Conservation (phyloP, 1,140 invertebrate genomes). For the Microvelia longipes region DNA sequence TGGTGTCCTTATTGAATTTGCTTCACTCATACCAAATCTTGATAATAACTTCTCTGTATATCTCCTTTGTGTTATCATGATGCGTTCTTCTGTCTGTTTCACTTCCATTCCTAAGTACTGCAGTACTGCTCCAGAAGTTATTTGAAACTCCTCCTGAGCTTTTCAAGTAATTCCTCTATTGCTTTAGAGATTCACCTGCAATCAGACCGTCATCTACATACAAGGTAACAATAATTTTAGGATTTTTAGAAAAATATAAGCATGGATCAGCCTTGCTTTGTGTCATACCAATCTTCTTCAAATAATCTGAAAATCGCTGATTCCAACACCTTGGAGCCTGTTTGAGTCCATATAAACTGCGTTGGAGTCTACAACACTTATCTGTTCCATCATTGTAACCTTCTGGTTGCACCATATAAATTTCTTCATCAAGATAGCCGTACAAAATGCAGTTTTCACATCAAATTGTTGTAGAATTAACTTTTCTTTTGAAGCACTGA, state of each 20-base stretch:
- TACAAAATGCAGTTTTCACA: conserved; percentile 18
- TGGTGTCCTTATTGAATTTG: not conserved
- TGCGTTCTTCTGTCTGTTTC: not conserved
- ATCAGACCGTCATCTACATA: not conserved
- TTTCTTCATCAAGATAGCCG: conserved; percentile 18
- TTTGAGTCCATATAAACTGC: conserved; percentile 26
- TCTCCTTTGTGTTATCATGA: conserved; percentile 1
- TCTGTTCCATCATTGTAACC: conserved; percentile 17
- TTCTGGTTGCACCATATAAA: conserved; percentile 29
- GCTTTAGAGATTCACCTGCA: not conserved
- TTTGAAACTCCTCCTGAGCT: not conserved
- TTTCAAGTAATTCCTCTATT: not conserved
- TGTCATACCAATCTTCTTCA: not conserved
- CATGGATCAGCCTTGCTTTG: not conserved
- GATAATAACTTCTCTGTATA: conserved; percentile 2
- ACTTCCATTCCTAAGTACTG: conserved; percentile 2
- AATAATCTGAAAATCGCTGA: conserved; percentile 14
- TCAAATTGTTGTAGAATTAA: not conserved
- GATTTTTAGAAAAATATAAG: conserved; percentile 4
- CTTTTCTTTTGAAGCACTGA: not conserved
- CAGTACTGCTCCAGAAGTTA: not conserved
- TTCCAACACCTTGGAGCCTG: conserved; percentile 29
- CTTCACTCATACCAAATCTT: not conserved
- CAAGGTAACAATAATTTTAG: conserved; percentile 1
- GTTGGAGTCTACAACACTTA: conserved; percentile 23